Evolutionary conservation across 2,888 invertebrate genomes (phyloP).

Genomic region (Isotomurus palustris): DNA sequence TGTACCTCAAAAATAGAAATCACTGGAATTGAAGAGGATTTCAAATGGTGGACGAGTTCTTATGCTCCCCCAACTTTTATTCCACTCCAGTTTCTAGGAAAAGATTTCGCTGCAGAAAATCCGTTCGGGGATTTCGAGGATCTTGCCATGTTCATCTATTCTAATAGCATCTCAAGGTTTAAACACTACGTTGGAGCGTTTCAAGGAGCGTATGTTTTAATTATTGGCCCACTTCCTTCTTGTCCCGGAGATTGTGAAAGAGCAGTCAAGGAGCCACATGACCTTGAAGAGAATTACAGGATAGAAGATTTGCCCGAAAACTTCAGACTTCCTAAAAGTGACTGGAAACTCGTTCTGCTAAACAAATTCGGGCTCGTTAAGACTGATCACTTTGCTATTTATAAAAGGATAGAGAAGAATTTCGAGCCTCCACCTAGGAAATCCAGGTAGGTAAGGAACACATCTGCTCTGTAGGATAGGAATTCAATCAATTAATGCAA

Average conservation of each 20-base stretch:
- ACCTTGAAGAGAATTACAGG: conserved; percentile 15
- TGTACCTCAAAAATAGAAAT: conserved; percentile 54
- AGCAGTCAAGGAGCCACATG: conserved; percentile 13
- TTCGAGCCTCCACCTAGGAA: conserved; percentile 23
- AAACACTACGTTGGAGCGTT: conserved; percentile 62
- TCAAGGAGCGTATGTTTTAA: conserved; percentile 62
- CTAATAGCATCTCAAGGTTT: conserved; percentile 68
- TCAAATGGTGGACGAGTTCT: conserved; percentile 72
- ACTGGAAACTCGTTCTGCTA: conserved; percentile 39
- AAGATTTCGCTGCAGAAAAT: conserved; percentile 51
- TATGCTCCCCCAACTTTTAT: conserved; percentile 71
- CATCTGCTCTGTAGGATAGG: too few relatives aligned
- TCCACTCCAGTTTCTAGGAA: conserved; percentile 57
- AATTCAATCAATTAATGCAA: too few relatives aligned
- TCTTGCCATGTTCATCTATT: conserved; percentile 74
- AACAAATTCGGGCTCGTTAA: conserved; percentile 39
- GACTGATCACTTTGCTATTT: conserved; percentile 43
- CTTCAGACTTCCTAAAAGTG: conserved; percentile 31
- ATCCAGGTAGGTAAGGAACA: conserved; percentile 17
- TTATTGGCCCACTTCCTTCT: conserved; percentile 62
- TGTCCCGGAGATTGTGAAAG: conserved; percentile 1
- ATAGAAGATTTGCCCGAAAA: conserved; percentile 35
- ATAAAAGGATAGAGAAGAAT: conserved; percentile 33
- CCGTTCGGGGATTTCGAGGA: conserved; percentile 48
- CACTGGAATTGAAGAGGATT: conserved; percentile 70